Base-by-base conservation (phyloP, 2,113 vertebrate genomes). In the Percopsis transmontana region DNA sequence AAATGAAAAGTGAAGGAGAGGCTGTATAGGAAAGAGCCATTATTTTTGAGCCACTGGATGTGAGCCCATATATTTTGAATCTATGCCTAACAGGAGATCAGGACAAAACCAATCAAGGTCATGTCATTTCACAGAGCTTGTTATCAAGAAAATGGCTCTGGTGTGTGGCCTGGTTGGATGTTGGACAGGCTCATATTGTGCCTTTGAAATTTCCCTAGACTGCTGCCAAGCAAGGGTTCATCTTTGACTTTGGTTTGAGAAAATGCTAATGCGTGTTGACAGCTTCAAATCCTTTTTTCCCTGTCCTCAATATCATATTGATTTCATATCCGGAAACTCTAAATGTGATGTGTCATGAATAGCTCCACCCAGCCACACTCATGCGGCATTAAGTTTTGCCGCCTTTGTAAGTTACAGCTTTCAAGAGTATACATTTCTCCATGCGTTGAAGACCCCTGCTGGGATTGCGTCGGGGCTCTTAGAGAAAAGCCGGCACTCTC, bases 111-210 rank as follows among this genome's bases (percentile, higher is more conserved):
- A 33, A 82, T 83, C 71, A 78, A 77, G 65, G 66, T 74, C 61
- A 74, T 82, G 70, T 84, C 68, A 62, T 81, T 82, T 78, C 59
- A 69, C 67, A 66, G 13, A 84, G 77, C 50, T 64, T 82, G 81
- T 62, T 54, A 45, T 64, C 57, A 77, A 60, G 42, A n/a, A 59
- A 59, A 50, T 66, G 9, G 56, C 44, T 27, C 50, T 24, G 13
- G 12, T 27, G 33, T 67, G 68, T n/a, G 9, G 14, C 38, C 58
- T 51, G 18, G 27, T 19, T 44, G 56, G 56, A 72, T 33, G 58
- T 73, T 55, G 70, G 53, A 50, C 53, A 1, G 12, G 40, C 55
- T 38, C 65, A 55, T 18, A 63, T 33, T 63, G 27, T 45, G 61
- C 64, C 42, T 58, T 66, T 66, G 60, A 58, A 59, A 71, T 65